Evolutionary conservation across 2,888 invertebrate species (phyloP), one percentile per base, ranked within the genome.

Genomic region (Xanthostigma xanthostigma): DNA sequence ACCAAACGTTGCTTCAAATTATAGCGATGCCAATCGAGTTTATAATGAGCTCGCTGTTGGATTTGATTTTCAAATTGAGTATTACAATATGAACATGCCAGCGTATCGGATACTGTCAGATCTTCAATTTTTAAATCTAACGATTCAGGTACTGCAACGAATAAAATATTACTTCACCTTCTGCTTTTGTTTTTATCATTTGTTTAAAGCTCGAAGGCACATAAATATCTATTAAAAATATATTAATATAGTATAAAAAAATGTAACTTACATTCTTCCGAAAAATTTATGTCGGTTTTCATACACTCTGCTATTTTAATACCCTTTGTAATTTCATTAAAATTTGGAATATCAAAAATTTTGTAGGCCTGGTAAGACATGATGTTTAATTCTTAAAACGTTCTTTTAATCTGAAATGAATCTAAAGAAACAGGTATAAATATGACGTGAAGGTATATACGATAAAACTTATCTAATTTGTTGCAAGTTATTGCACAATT

Each of bases 21-120:
- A 59, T 85, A 85, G 3, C 85, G 75, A 62, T 90, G 89, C 88
- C 87, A 89, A 61, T 89, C 89, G 37, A 84, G 68, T 60, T 84
- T 85, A 60, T 84, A 89, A 62, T 90, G 90, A 8, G 78, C 72
- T 12, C 80, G 76, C 63, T 88, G 84, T 50, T 79, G 73, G 0
- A 68, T 66, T 43, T 77, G 62, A 44, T 76, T 69, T 34, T 72
- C 68, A 58, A 84, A 84, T 43, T 64, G 59, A 2, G 69, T 61
- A 36, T 68, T 66, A 51, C 76, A 76, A 57, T 69, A 74, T 0
- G 74, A 74, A 56, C 76, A 76, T 45, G 67, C 64, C 39, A 72
- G 57, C 2, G 64, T 64, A 50, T 66, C 66, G 1, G 70, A 69
- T 35, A 69, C 60, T 11, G 62, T 63, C 35, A 69, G 56, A 46